phyloP scores from a whole-genome alignment of 2,113 vertebrate genomes.

The Chaetodon trifascialis region DNA sequence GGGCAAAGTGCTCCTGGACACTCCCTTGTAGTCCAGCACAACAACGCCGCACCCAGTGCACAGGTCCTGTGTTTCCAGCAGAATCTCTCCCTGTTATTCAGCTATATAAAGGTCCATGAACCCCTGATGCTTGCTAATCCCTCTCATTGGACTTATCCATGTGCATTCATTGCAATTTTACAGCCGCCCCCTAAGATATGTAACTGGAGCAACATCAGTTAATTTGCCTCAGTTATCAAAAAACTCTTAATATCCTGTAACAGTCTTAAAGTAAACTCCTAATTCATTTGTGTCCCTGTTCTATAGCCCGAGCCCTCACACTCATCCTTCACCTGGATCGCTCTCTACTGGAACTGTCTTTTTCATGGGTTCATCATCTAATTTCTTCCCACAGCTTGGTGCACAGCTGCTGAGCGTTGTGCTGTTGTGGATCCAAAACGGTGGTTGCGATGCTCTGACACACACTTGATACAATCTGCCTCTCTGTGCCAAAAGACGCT shows the following conservation, averaged over 20 bases:
- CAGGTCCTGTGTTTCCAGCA: constrained; percentile 32
- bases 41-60: constrained; percentile 43
- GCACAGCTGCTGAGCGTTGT: constrained; percentile 62
- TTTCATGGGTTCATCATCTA: constrained; percentile 27
- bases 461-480: constrained; percentile 21
- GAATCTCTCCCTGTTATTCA: constrained; percentile 26
- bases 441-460: constrained; percentile 33
- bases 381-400: constrained; percentile 55
- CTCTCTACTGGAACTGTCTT: constrained; percentile 12
- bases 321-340: constrained; percentile 33
- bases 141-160: background rate
- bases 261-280: background rate
- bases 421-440: constrained; percentile 54
- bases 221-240: no score
- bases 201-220: no score
- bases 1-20: constrained; percentile 64
- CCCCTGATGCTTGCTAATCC: background rate
- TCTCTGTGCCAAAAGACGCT: constrained; percentile 26
- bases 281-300: background rate
- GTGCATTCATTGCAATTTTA: background rate
- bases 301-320: background rate
- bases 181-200: no score
- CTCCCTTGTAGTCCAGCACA: constrained; percentile 40
- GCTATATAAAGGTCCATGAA: background rate
- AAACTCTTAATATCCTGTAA: background rate